Evolutionary conservation across 2,888 invertebrate species (phyloP), one percentile per base, ranked within the genome.

Genomic region (Mythimna vitellina): DNA sequence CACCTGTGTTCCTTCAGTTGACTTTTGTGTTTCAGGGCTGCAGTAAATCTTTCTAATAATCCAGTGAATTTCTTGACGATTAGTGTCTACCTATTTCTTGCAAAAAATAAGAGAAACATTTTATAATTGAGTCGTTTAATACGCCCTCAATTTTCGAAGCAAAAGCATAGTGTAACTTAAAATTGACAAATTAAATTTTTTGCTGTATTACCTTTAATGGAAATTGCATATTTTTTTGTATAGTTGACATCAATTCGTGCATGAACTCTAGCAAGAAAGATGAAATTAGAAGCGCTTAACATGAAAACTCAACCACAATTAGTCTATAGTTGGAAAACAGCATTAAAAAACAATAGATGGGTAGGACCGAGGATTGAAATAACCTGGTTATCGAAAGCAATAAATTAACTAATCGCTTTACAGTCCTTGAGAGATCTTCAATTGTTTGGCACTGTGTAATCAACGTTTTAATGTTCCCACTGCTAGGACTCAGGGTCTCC

Each of bases 211-310:
- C 1, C 5, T 69, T 32, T 42, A 38, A 51, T 57, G n/a, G 20
- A 25, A 29, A 70, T 25, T 70, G n/a, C 5, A 35, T 20, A 53
- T 17, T 32, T 46, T 60, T 14, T 60, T 51, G 12, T 42, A 53
- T 20, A 25, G 0, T 25, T 71, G 42, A 71, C 60, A 60, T 71
- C 60, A 54, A 29, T 71, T 54, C 53, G 6, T n/a, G 71, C 42
- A 54, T 71, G 22, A 60, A 71, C 32, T 53, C 32, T 42, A 25
- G 1, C 32, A 25, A 70, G 42, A 70, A 42, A 54, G 9, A 65
- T 42, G 14, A 63, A 57, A 72, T 57, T 22, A 25, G 17, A 61
- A 38, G 5, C 20, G 7, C 12, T 35, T 25, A 32, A 25, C 25
- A 61, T 17, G 46, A 61, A 35, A 54, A 35, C 61, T 25, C n/a